phyloP scores from a whole-genome alignment of 2,113 vertebrate species.

The Vanacampus margaritifer region DNA sequence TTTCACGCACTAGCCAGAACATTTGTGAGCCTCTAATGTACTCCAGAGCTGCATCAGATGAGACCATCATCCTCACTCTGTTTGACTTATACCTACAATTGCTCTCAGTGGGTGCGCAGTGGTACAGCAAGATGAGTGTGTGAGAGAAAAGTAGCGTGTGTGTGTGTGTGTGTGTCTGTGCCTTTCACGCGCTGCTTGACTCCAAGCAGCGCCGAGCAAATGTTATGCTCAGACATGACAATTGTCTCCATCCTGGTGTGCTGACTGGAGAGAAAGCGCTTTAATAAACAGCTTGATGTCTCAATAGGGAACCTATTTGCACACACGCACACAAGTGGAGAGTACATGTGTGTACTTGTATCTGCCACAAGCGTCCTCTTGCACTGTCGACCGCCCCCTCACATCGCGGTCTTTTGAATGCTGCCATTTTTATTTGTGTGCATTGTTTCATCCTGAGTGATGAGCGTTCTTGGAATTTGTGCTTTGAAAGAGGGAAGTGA shows the following conservation, averaged over 20 bases:
- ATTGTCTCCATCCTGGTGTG: constrained; percentile 27
- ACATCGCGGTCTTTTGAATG: constrained; percentile 4
- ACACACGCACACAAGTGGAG: neutral
- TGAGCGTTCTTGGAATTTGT: constrained; percentile 9
- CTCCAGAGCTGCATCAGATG: neutral
- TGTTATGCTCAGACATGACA: constrained; percentile 33
- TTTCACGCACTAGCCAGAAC: constrained; percentile 1
- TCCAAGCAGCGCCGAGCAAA: constrained; percentile 17
- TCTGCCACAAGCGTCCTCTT: constrained; percentile 3
- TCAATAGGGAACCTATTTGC: constrained; percentile 30
- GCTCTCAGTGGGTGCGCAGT: constrained; percentile 30
- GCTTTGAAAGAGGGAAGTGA: constrained; percentile 8
- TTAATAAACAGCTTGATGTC: constrained; percentile 34
- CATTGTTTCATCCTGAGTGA: constrained; percentile 18
- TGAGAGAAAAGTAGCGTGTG: too few species aligned
- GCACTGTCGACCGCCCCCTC: constrained; percentile 12
- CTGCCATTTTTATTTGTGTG: constrained; percentile 16
- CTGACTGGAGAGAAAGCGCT: constrained; percentile 13
- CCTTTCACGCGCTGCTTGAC: constrained; percentile 10
- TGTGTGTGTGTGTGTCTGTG: neutral
- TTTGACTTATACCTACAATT: constrained; percentile 30
- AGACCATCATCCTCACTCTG: constrained; percentile 22
- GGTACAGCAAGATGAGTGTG: constrained; percentile 10
- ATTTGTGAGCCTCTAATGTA: constrained; percentile 11
- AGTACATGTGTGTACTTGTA: constrained; percentile 15